Percentiles rank a stretch among this genome's conserved stretches.
Conservation (phyloP, 2,888 invertebrate species). For the Andrena fulva region DNA sequence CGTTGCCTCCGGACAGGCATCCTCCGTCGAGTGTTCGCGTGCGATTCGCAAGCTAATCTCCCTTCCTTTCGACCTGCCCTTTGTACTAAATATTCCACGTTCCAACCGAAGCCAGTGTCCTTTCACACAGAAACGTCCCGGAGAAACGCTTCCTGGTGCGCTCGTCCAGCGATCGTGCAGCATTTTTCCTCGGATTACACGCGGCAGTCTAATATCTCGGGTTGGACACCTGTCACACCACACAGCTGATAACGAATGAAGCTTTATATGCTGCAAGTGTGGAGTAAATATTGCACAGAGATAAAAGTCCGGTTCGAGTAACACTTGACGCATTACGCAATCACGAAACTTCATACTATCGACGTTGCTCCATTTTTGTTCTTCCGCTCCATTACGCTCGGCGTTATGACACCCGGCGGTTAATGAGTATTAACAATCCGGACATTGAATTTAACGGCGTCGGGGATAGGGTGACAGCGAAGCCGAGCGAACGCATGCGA, state of each 20-base stretch:
- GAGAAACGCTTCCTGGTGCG: not conserved
- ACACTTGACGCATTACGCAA: constrained; percentile 24
- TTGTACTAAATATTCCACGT: not conserved
- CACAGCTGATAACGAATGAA: constrained; percentile 11
- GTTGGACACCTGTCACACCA: not conserved
- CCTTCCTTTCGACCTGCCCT: not conserved
- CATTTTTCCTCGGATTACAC: not conserved
- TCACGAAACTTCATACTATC: constrained; percentile 28
- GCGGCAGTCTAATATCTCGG: not conserved
- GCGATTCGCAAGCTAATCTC: not conserved
- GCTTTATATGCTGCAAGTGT: not conserved
- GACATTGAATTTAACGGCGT: constrained; percentile 42
- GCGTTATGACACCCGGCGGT: constrained; percentile 49
- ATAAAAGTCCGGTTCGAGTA: not conserved
- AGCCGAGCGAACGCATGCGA: constrained; percentile 30
- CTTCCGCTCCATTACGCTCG: constrained; percentile 27
- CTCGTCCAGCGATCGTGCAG: no score
- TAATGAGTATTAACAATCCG: constrained; percentile 62
- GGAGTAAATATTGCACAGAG: not conserved
- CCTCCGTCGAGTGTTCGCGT: not conserved
- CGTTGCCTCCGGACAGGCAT: not conserved
- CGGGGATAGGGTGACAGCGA: constrained; percentile 39
- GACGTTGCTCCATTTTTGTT: constrained; percentile 42
- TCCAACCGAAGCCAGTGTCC: not conserved
- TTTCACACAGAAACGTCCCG: not conserved